Evolutionary conservation across 2,888 invertebrate species (phyloP).

Genomic region (Dinocampus coccinellae): DNA sequence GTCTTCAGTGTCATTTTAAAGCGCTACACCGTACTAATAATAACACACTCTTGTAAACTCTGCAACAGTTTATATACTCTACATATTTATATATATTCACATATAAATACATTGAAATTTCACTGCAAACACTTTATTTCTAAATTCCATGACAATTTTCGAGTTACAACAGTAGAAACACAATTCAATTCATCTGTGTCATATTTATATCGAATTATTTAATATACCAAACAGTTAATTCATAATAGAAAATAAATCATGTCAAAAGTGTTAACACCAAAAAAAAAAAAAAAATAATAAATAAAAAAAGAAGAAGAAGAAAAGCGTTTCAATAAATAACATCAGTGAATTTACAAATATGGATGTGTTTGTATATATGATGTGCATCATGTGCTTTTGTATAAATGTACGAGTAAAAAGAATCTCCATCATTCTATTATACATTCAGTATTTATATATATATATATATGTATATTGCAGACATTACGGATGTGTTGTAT

Average conservation of each 20-base stretch:
- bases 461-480: conserved; percentile 12
- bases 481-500: conserved; percentile 2
- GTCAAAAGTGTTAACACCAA: conserved; percentile 61
- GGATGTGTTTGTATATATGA: neutral
- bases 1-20: conserved; percentile 12
- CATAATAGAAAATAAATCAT: conserved; percentile 44
- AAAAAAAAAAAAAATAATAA: too few relatives aligned
- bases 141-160: too few relatives aligned
- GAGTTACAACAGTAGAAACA: too few relatives aligned
- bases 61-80: too few relatives aligned
- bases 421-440: conserved; percentile 30
- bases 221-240: neutral
- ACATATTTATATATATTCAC: neutral
- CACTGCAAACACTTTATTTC: too few relatives aligned
- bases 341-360: conserved; percentile 34
- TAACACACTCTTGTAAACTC: conserved; percentile 13
- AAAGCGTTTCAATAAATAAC: conserved; percentile 58
- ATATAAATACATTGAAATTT: neutral
- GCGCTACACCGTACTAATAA: conserved; percentile 20
- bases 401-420: neutral
- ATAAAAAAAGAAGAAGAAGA: too few relatives aligned
- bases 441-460: too few relatives aligned
- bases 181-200: too few relatives aligned
- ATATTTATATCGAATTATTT: too few relatives aligned
- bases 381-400: neutral